Evolutionary conservation across 2,113 vertebrate species (phyloP).

Genomic region (Daubentonia madagascariensis): DNA sequence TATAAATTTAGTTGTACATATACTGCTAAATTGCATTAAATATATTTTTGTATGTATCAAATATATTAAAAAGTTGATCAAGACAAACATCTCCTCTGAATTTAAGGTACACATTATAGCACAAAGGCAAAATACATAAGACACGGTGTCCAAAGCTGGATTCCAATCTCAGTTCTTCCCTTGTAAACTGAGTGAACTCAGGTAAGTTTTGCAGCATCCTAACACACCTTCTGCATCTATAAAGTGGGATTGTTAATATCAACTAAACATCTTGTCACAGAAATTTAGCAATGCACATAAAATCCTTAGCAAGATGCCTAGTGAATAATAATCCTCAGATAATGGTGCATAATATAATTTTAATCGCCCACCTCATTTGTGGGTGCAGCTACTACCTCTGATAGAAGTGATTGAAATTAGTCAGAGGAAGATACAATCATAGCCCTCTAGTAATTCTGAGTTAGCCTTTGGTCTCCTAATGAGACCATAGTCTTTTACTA

Average conservation of each 20-base stretch:
- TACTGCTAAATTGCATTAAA: neutral
- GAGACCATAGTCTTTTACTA: conserved; percentile 41
- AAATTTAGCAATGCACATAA: neutral
- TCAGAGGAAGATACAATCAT: conserved; percentile 45
- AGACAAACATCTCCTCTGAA: neutral
- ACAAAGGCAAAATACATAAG: neutral
- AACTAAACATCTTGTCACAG: neutral
- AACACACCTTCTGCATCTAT: neutral
- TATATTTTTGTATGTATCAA: neutral
- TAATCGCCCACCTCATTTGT: conserved; percentile 59
- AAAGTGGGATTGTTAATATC: neutral
- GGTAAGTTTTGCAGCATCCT: neutral
- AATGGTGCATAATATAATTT: conserved; percentile 31
- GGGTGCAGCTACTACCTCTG: neutral
- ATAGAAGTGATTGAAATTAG: conserved; percentile 40
- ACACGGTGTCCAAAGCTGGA: neutral
- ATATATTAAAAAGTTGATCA: neutral
- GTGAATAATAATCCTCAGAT: conserved; percentile 15
- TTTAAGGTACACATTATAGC: neutral
- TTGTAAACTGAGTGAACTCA: neutral
- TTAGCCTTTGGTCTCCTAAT: conserved; percentile 47
- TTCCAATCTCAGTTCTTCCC: neutral
- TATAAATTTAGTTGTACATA: neutral
- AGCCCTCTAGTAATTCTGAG: conserved; percentile 21
- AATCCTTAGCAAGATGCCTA: neutral